phyloP scores from a whole-genome alignment of 2,113 vertebrate species.

The Terrapene triunguis region DNA sequence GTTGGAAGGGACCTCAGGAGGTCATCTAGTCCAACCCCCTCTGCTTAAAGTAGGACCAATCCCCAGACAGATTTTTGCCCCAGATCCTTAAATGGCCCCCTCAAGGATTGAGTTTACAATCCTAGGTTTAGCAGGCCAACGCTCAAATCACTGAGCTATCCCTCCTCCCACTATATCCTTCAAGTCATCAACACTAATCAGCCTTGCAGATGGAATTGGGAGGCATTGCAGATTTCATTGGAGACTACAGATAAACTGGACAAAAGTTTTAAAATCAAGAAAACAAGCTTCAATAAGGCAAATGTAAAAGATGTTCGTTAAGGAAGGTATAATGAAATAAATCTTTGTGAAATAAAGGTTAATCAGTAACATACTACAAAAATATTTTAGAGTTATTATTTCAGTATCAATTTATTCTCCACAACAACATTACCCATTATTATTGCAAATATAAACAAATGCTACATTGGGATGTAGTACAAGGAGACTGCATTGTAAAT shows the following conservation, averaged over 20 bases:
- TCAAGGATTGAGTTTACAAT: no score
- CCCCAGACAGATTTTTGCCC: no score
- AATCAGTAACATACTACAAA: not conserved
- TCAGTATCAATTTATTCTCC: not conserved
- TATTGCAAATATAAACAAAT: not conserved
- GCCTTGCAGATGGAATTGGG: not conserved
- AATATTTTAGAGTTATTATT: not conserved
- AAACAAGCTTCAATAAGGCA: not conserved
- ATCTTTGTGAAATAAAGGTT: not conserved
- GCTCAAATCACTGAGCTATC: no score
- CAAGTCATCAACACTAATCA: not conserved
- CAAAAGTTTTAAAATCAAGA: not conserved
- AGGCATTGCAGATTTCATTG: not conserved
- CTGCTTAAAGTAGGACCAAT: no score
- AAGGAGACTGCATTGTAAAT: not conserved
- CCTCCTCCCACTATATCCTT: no score
- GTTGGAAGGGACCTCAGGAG: no score
- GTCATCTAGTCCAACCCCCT: no score
- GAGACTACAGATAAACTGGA: not conserved
- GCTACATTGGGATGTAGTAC: not conserved
- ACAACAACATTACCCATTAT: not conserved
- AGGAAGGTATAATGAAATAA: not conserved
- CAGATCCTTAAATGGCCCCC: no score
- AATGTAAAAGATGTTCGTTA: fast-evolving
- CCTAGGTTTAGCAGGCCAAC: no score